Base-by-base conservation (phyloP, 2,113 vertebrate species). In the Piaya cayana region DNA sequence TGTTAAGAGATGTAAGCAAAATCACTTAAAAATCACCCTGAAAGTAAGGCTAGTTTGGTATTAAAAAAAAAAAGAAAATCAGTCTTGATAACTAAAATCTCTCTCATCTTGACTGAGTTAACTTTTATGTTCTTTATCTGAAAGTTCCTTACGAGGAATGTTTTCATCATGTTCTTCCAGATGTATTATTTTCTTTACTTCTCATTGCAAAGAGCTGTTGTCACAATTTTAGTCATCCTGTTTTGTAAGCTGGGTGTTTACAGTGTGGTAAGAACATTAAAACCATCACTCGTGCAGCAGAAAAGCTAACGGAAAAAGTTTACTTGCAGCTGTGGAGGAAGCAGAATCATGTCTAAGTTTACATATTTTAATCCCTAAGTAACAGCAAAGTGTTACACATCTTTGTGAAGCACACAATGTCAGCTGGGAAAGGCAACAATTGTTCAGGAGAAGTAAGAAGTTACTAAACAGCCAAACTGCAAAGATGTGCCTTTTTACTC, bases 171-270 rank as follows among this genome's bases (percentile, higher is more conserved):
- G 17, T 76, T 86, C 67, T 91, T 92, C 50, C 82, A 95, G 63
- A 88, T 80, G 76, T 70, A 82, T n/a, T 12, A 15, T 85, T 79
- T 36, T 56, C 80, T 71, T 68, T 42, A 32, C 53, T 74, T 75
- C 62, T 71, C 77, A 69, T 65, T 96, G 80, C 83, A 81, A 89
- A 89, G 75, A 55, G 62, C 59, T 93, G 67, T 42, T 94, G 90
- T 95, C 96, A 94, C 59, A 27, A 15, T 81, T 96, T 92, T 84
- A 93, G 86, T 90, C 95, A 95, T 70, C 69, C 63, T 82, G 85
- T 95, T 96, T 94, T 91, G 96, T 89, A 95, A 94, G 55, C 63
- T 93, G 82, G 50, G 58, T 97, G 91, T 97, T 96, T 96, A 89
- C 92, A 82, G 50, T 45, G 87, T 67, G 92, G 78, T 84, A 65